Evolutionary conservation across 2,797 vertebrate species (phyloP).

Genomic region (Amblyraja radiata): DNA sequence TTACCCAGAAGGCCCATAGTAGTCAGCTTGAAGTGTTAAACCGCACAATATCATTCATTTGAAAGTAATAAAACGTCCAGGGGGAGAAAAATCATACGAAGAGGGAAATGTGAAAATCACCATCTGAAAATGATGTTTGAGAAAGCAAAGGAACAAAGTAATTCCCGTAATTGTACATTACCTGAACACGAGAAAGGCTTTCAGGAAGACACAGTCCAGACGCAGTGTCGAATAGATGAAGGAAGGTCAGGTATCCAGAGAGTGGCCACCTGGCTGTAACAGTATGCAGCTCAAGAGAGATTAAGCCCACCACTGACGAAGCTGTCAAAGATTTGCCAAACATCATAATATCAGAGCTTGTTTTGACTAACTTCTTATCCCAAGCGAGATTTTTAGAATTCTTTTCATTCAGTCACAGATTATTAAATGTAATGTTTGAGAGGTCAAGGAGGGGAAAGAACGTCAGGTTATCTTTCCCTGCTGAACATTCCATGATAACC

Average conservation of each 20-base stretch:
- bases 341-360: conserved; percentile 8
- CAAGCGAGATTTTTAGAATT: conserved; percentile 31
- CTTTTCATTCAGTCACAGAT: conserved; percentile 10
- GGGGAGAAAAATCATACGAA: not conserved
- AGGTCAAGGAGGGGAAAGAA: not conserved
- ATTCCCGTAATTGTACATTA: conserved; percentile 35
- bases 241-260: conserved; percentile 16
- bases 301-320: conserved; percentile 35
- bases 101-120: conserved; percentile 8
- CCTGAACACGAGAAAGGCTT: conserved; percentile 27
- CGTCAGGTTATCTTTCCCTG: not conserved
- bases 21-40: not conserved
- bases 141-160: not conserved
- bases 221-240: conserved; percentile 26
- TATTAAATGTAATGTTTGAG: not conserved
- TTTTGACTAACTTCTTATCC: conserved; percentile 35
- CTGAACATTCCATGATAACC: conserved; percentile 1
- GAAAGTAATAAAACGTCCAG: not conserved
- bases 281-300: conserved; percentile 29
- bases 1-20: not conserved
- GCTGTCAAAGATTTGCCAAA: conserved; percentile 32
- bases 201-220: conserved; percentile 18
- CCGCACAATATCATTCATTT: conserved; percentile 17
- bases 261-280: conserved; percentile 31
- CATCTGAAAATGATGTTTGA: not conserved